phyloP scores from a whole-genome alignment of 2,113 vertebrate species.

The Tapirus terrestris region DNA sequence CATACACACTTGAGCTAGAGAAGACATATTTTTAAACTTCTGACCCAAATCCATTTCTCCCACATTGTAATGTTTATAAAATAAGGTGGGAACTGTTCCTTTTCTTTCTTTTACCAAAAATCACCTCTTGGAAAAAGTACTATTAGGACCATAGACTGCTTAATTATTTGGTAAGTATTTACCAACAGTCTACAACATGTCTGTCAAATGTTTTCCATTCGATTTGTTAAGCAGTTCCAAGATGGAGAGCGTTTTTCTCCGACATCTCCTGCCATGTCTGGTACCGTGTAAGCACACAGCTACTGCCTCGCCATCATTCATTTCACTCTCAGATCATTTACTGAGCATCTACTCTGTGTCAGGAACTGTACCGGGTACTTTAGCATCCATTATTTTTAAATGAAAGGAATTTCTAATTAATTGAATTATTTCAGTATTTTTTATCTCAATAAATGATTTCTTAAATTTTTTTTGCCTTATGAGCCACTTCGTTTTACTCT shows the following conservation, averaged over 20 bases:
- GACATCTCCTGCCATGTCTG: neutral
- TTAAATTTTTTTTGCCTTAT: neutral
- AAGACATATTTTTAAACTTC: neutral
- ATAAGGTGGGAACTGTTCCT: neutral
- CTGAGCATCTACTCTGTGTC: neutral
- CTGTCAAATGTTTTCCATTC: neutral
- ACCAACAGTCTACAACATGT: neutral
- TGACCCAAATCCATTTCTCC: neutral
- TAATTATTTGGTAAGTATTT: slow-evolving; percentile 23
- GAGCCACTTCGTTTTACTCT: neutral
- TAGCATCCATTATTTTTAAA: neutral
- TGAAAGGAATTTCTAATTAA: neutral
- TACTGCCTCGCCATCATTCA: neutral
- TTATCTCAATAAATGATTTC: neutral
- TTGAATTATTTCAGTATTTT: neutral
- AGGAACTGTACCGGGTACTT: neutral
- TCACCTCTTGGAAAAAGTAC: neutral
- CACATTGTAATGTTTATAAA: neutral
- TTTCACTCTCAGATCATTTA: neutral
- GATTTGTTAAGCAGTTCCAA: neutral
- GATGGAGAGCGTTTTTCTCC: neutral
- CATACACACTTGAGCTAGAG: neutral
- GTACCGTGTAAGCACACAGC: neutral
- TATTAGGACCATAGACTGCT: neutral
- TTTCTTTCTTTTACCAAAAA: neutral